phyloP scores from a whole-genome alignment of 2,797 vertebrate genomes.

The Diglossa cyanea region DNA sequence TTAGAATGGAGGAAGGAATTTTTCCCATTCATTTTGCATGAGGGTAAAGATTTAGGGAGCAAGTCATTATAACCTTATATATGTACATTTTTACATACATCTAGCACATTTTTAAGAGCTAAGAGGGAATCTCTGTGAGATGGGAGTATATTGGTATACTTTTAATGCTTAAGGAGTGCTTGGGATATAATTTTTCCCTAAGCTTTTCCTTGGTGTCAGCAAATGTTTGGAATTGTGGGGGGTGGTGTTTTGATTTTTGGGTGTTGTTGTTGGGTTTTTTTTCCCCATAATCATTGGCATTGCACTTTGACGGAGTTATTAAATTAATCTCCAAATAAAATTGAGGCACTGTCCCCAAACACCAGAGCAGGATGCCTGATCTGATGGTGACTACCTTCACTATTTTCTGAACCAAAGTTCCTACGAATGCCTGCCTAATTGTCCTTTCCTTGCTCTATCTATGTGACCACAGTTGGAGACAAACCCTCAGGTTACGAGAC shows the following conservation, averaged over 20 bases:
- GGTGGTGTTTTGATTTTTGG: background rate
- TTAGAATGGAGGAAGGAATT: background rate
- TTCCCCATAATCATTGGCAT: background rate
- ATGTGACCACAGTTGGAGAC: background rate
- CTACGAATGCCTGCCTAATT: background rate
- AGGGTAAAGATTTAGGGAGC: background rate
- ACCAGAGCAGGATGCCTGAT: background rate
- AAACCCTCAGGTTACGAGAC: background rate
- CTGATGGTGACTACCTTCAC: background rate
- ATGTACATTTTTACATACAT: background rate
- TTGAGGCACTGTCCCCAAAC: background rate
- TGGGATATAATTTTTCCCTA: background rate
- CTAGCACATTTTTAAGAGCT: background rate
- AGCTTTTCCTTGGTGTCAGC: background rate
- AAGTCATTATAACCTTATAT: background rate
- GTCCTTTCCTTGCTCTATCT: background rate
- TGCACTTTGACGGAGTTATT: background rate
- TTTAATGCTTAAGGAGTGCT: background rate
- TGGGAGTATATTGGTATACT: background rate
- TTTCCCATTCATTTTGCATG: background rate
- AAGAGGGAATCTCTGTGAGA: background rate
- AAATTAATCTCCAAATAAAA: background rate
- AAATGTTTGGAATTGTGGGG: accelerated
- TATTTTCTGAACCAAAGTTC: background rate
- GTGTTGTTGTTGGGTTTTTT: accelerated